Base-by-base conservation (phyloP, 1,140 invertebrate genomes). In the Halyomorpha halys region DNA sequence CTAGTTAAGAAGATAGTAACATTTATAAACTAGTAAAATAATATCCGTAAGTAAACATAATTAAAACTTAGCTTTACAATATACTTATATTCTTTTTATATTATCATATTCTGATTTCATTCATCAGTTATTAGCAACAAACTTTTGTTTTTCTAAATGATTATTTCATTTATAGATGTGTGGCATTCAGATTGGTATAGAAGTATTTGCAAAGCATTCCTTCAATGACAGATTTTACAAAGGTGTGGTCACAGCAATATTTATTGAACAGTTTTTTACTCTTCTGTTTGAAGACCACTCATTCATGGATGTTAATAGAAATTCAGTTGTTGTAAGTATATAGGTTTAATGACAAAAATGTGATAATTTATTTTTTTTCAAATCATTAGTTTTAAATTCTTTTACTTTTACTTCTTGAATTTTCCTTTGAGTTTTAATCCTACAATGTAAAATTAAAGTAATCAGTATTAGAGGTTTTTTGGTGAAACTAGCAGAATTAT, bases 231-330 rank as follows among this genome's bases (percentile, higher is more conserved):
- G 83, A 23, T 86, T 80, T 71, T 86, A 85, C 71, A 76, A 79
- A 65, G 81, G 76, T 13, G 78, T 73, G 62, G 76, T 86, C 14
- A 66, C 73, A 1, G 74, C 77, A 18, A 77, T 80, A 19, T 72
- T 77, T 30, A 73, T 75, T 23, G 76, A 78, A 27, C 71, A 76
- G 27, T 81, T 80, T 68, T 83, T 81, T 68, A 79, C 79, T 69
- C 81, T 86, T 3, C 80, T 81, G 25, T 87, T 87, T 72, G 77
- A 77, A 47, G 85, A 87, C 72, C 76, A 79, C 5, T 85, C 83
- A 51, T 82, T 80, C 67, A 82, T 80, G 56, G 78, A 83, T 61
- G 81, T 86, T n/a, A 39, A 34, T 16, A 34, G 13, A 39, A 60
- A 34, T 60, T 16, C 59, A 39, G 18, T 44, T 39, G n/a, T 60